Conservation (phyloP, 2,797 vertebrate genomes). For the Sarcophilus harrisii region DNA sequence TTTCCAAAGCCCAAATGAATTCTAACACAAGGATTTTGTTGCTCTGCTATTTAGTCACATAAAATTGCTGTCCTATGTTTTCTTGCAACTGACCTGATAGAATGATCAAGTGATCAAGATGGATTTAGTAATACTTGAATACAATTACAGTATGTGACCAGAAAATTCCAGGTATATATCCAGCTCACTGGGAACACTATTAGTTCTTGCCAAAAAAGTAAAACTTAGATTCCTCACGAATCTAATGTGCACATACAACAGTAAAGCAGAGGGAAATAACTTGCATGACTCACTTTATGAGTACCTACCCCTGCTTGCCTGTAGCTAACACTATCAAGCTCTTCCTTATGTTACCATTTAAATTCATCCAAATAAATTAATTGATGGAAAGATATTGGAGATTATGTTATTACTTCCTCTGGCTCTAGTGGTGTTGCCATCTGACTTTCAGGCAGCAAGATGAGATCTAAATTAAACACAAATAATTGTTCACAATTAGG, state of each 20-base stretch:
- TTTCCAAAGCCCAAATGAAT: constrained; percentile 18
- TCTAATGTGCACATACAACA: constrained; percentile 60
- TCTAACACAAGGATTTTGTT: constrained; percentile 32
- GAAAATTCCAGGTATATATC: constrained; percentile 40
- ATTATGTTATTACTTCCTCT: constrained; percentile 80
- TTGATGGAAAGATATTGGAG: constrained; percentile 80
- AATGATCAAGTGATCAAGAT: constrained; percentile 29
- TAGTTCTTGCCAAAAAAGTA: constrained; percentile 62
- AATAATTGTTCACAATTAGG: constrained; percentile 81
- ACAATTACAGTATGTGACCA: constrained; percentile 38
- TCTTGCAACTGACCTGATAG: constrained; percentile 44
- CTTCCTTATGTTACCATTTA: constrained; percentile 80
- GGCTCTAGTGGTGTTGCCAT: constrained; percentile 75
- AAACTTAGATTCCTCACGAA: constrained; percentile 38
- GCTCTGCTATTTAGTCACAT: constrained; percentile 32
- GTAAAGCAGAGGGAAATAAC: constrained; percentile 45
- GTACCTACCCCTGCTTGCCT: constrained; percentile 57
- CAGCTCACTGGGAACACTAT: constrained; percentile 22
- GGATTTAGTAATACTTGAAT: constrained; percentile 53
- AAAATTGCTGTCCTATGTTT: constrained; percentile 47
- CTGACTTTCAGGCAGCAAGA: constrained; percentile 78
- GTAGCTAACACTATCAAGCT: constrained; percentile 73
- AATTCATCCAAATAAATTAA: constrained; percentile 81
- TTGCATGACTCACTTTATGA: constrained; percentile 58
- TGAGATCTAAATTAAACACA: constrained; percentile 79